A percentile compares a stretch with the other conserved stretches of the same genome.
These are phyloP conservation scores for Ridgeia piscesae DNA, from an alignment of 1,140 invertebrate species.

Conservation along the genomic window DNA sequence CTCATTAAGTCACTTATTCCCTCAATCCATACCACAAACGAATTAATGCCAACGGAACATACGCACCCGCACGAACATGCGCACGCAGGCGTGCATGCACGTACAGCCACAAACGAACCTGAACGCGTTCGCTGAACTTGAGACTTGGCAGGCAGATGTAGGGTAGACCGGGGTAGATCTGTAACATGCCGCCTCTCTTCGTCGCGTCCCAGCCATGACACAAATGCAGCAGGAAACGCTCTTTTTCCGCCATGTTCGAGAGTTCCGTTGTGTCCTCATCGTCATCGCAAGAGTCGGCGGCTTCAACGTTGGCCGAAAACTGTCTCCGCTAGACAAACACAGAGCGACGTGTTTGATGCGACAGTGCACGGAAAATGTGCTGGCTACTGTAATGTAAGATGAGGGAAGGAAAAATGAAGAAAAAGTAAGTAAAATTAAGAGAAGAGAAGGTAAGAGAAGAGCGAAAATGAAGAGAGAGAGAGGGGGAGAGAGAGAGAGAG, in stretches of 20 bases:
- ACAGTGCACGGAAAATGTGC: no score
- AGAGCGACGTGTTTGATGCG: background rate
- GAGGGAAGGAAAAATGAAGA: no score
- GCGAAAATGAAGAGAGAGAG: no score
- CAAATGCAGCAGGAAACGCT: background rate
- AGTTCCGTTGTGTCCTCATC: background rate
- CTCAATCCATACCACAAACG: no score
- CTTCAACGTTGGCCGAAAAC: background rate
- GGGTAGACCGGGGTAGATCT: constrained; percentile 8
- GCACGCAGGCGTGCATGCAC: background rate
- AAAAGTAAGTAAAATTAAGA: no score
- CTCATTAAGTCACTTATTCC: no score
- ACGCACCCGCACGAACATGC: background rate
- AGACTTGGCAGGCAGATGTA: background rate
- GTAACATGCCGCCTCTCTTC: background rate
- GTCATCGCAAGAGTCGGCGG: background rate
- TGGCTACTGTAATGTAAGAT: no score
- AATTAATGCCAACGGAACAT: background rate
- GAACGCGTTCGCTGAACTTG: constrained; percentile 2
- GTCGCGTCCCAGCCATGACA: constrained; percentile 3
- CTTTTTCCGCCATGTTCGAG: background rate
- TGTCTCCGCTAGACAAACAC: background rate
- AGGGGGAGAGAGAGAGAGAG: no score
- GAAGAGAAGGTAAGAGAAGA: no score
- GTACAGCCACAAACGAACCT: background rate